Percentiles rank a stretch among this genome's conserved stretches.
phyloP scores from a whole-genome alignment of 2,113 vertebrate species.

The Aythya baeri region DNA sequence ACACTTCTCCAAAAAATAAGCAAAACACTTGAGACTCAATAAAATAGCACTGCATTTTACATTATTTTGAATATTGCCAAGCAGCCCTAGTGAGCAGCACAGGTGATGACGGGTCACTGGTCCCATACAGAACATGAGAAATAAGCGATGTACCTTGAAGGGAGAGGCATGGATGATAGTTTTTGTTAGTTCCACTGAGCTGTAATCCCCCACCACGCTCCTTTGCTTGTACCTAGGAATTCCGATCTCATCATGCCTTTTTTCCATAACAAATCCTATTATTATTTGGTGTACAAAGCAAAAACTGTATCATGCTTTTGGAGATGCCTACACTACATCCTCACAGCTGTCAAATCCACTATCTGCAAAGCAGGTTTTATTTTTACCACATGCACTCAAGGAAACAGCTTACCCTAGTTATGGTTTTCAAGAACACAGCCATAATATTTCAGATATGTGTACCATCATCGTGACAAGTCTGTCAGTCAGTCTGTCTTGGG shows the following conservation, averaged over 20 bases:
- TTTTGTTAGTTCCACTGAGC: background rate
- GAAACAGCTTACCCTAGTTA: constrained; percentile 5
- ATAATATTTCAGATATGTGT: constrained; percentile 51
- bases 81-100: background rate
- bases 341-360: constrained; percentile 13
- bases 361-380: constrained; percentile 43
- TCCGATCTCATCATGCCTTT: background rate
- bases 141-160: background rate
- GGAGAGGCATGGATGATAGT: background rate
- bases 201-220: background rate
- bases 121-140: background rate
- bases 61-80: background rate
- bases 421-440: background rate
- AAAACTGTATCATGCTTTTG: background rate
- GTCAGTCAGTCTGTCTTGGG: constrained; percentile 51
- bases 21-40: accelerated
- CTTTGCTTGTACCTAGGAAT: background rate
- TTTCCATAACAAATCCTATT: background rate
- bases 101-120: background rate
- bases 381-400: constrained; percentile 28
- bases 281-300: background rate
- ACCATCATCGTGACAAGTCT: constrained; percentile 40
- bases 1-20: background rate
- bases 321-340: background rate
- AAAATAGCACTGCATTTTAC: background rate